phyloP scores from a whole-genome alignment of 2,888 invertebrate genomes.

The Tortrix viridana region DNA sequence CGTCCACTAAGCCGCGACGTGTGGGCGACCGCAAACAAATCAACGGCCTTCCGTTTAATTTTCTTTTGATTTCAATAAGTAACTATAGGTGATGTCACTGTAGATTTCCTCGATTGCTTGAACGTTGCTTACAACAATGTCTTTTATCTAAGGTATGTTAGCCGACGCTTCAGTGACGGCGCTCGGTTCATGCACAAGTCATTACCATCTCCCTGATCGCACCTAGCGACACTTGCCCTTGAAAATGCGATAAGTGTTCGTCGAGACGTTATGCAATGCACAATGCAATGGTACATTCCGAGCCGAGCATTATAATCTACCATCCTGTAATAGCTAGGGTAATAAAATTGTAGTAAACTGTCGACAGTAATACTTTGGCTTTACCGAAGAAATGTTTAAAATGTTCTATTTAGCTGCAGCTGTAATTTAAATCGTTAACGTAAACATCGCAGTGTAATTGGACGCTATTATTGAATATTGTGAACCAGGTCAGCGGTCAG shows the following conservation, averaged over 20 bases:
- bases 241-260: conserved; percentile 65
- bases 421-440: conserved; percentile 1
- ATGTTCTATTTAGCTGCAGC: neutral
- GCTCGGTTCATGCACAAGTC: conserved; percentile 48
- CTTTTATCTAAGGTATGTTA: conserved; percentile 22
- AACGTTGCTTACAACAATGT: conserved; percentile 5
- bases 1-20: conserved; percentile 39
- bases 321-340: conserved; percentile 37
- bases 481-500: conserved; percentile 64
- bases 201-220: conserved; percentile 55
- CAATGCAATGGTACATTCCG: conserved; percentile 47
- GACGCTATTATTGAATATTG: conserved; percentile 62
- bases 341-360: conserved; percentile 29
- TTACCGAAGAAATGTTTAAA: no score
- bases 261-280: conserved; percentile 62
- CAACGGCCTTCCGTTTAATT: conserved; percentile 45
- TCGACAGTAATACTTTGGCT: conserved; percentile 33
- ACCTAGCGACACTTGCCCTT: conserved; percentile 59
- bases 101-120: conserved; percentile 12
- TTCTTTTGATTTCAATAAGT: conserved; percentile 30
- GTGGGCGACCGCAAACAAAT: conserved; percentile 42
- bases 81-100: conserved; percentile 21
- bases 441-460: conserved; percentile 43
- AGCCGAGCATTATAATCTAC: conserved; percentile 48
- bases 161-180: conserved; percentile 37